Evolutionary conservation across 2,113 vertebrate species (phyloP).

Genomic region (Raja brachyura): DNA sequence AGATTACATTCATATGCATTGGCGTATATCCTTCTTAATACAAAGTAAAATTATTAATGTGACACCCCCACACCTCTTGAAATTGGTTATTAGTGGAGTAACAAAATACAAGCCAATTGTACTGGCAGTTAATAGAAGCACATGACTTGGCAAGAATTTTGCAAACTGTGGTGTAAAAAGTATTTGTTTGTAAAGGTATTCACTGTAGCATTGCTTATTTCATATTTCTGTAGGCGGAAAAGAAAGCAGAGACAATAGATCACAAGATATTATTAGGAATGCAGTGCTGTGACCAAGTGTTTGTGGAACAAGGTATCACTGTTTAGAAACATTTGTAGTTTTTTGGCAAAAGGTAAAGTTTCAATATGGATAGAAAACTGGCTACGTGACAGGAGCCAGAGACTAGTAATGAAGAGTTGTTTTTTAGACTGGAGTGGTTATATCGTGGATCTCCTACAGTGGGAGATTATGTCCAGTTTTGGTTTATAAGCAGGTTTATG

Average conservation of each 20-base stretch:
- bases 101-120: neutral
- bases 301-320: constrained; percentile 15
- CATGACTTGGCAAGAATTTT: neutral
- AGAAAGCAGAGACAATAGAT: constrained; percentile 1
- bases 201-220: neutral
- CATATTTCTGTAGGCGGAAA: neutral
- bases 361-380: too few species aligned
- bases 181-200: neutral
- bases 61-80: neutral
- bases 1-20: neutral
- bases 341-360: constrained; percentile 5
- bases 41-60: neutral
- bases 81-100: neutral
- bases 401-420: too few species aligned
- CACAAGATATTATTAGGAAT: constrained; percentile 16
- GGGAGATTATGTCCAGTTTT: too few species aligned
- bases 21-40: neutral
- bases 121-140: neutral
- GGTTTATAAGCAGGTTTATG: too few species aligned
- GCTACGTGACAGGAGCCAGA: too few species aligned
- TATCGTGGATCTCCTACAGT: too few species aligned
- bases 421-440: too few species aligned
- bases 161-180: neutral
- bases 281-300: neutral
- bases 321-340: constrained; percentile 2